These are phyloP conservation scores for Vanessa atalanta DNA, from an alignment of 1,140 invertebrate genomes.

Conservation along the genomic window DNA sequence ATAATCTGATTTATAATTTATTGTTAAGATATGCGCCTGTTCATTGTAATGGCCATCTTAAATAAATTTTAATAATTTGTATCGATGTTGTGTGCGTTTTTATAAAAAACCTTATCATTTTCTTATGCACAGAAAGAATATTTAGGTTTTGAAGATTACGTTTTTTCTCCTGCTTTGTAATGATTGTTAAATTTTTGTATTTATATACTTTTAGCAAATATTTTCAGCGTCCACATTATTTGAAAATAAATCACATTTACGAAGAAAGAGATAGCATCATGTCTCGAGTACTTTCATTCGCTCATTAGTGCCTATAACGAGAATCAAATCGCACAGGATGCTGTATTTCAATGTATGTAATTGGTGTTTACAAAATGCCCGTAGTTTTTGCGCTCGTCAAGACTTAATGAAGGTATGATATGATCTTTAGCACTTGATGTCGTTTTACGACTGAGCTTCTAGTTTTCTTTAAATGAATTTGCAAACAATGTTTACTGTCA, in stretches of 20 bases:
- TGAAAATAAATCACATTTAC: not conserved
- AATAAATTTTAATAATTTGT: no score
- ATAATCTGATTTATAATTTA: no score
- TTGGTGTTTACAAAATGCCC: constrained; percentile 30
- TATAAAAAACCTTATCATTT: no score
- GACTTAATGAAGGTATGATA: constrained; percentile 18
- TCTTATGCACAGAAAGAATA: no score
- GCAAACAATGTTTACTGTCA: not conserved
- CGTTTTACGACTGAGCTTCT: constrained; percentile 1
- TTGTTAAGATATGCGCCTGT: no score
- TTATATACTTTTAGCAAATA: no score
- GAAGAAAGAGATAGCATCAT: not conserved
- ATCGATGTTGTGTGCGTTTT: no score
- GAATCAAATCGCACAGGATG: not conserved
- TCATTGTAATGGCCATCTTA: no score
- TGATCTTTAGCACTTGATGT: constrained; percentile 17
- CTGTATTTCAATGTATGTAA: constrained; percentile 19
- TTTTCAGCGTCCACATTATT: no score
- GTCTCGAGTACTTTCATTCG: not conserved
- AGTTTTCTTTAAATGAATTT: not conserved
- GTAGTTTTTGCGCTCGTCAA: constrained; percentile 24
- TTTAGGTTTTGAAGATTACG: no score
- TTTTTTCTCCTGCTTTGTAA: no score
- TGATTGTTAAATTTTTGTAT: no score
- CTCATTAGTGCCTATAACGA: constrained; percentile 7